Base-by-base conservation (phyloP, 2,113 vertebrate species). In the Potamarius usumacintae region DNA sequence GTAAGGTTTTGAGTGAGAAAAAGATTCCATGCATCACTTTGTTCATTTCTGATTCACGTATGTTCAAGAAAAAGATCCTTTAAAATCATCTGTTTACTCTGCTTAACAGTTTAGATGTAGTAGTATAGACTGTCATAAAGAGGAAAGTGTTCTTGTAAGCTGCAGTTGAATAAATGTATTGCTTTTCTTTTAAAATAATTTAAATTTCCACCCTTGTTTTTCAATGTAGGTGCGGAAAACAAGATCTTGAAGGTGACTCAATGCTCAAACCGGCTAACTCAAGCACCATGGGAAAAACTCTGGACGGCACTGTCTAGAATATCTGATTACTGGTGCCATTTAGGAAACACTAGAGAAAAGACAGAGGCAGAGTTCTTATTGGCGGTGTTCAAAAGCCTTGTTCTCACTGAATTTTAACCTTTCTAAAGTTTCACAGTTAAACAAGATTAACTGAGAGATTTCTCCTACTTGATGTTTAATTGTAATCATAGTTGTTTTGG, bases 301-400 rank as follows among this genome's bases (percentile, higher is more conserved):
- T 97, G 96, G 97, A 98, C 90, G 96, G 96, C 95, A 95, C 95
- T 84, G 93, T 96, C 92, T 96, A 96, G 96, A 95, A 72, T 62
- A 88, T 72, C 48, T 69, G n/a, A 77, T 83, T 65, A 62, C 52
- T 88, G 27, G 58, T 69, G 80, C 83, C 85, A 86, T 86, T 78
- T 82, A 60, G 87, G 95, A 96, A 97, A 97, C 97, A 97, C 96
- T 96, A 96, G 95, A 97, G 96, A 96, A 97, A 97, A 95, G 94
- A 96, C 96, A 92, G 89, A 95, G 94, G 96, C 96, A 96, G 97
- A 96, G 96, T 97, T 93, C 94, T 93, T 86, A 90, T 93, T 91
- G 93, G 95, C 93, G 90, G 93, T 91, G 92, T 92, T 92, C 79
- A 93, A 95, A 91, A 88, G 90, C 90, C 95, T 77, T 85, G 71